These are phyloP conservation scores for Bolinopsis microptera DNA, from an alignment of 37 sponge, comb jelly and placozoan species.

Conservation along the genomic window DNA sequence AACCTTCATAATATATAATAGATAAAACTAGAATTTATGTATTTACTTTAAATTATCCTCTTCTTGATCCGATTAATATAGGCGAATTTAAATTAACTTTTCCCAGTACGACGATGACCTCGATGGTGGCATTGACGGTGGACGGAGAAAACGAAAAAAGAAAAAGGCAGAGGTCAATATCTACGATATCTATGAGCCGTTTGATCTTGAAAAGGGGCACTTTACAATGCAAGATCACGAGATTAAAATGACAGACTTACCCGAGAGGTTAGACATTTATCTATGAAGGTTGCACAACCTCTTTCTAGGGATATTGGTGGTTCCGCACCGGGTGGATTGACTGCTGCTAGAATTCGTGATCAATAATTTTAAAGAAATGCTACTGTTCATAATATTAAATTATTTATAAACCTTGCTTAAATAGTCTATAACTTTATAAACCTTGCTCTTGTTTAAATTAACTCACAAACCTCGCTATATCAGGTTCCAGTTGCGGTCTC, in stretches of 20 bases:
- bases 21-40: background rate
- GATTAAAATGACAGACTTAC: conserved; percentile 86
- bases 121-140: background rate
- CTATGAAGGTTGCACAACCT: no score
- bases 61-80: no score
- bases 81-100: background rate
- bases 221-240: conserved; percentile 81
- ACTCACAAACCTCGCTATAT: background rate
- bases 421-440: no score
- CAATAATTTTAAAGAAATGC: no score
- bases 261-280: conserved; percentile 74
- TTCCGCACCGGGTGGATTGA: no score
- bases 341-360: no score
- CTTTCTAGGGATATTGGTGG: no score
- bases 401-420: no score
- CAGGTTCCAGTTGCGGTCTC: conserved; percentile 69
- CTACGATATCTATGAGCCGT: conserved; percentile 78
- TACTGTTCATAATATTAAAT: no score
- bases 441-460: no score
- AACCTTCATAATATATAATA: background rate
- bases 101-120: background rate
- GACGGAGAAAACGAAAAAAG: conserved; percentile 66
- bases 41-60: no score
- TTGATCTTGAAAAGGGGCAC: conserved; percentile 88
- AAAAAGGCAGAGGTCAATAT: conserved; percentile 68